These are phyloP conservation scores for Ylistrum balloti DNA, from an alignment of 1,140 invertebrate species.

Conservation along the genomic window DNA sequence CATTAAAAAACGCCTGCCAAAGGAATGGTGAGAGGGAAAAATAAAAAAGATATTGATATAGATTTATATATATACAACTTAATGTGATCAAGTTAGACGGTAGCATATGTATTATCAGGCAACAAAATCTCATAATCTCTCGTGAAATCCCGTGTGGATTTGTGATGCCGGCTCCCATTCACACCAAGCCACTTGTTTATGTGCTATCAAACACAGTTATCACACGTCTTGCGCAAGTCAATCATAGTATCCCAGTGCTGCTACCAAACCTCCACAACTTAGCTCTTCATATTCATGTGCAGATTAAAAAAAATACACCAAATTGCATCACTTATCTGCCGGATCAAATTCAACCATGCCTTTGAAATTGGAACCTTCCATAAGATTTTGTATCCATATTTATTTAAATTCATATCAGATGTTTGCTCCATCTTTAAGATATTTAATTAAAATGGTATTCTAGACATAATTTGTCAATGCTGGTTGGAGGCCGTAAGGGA, in stretches of 20 bases:
- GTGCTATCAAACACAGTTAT: constrained; percentile 26
- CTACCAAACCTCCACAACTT: not conserved
- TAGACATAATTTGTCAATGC: constrained; percentile 39
- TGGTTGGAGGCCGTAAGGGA: not conserved
- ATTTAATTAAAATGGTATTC: constrained; percentile 40
- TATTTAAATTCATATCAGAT: constrained; percentile 42
- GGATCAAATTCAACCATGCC: constrained; percentile 39
- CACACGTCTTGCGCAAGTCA: constrained; percentile 37
- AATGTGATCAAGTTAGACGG: not conserved
- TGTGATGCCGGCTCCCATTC: not conserved
- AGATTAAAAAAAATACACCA: constrained; percentile 35
- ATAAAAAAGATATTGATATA: not conserved
- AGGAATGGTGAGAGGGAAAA: not conserved
- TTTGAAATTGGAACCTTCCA: constrained; percentile 11
- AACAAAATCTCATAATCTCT: not conserved
- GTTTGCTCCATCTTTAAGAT: constrained; percentile 22
- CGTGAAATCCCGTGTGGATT: not conserved
- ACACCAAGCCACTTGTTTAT: constrained; percentile 27
- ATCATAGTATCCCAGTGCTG: not conserved
- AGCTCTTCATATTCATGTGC: constrained; percentile 38
- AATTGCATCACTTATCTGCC: constrained; percentile 33
- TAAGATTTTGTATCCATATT: constrained; percentile 45
- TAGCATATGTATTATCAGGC: not conserved
- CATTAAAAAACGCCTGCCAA: constrained; percentile 22
- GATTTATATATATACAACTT: not conserved